phyloP scores from a whole-genome alignment of 2,113 vertebrate species.

The Zootoca vivipara region DNA sequence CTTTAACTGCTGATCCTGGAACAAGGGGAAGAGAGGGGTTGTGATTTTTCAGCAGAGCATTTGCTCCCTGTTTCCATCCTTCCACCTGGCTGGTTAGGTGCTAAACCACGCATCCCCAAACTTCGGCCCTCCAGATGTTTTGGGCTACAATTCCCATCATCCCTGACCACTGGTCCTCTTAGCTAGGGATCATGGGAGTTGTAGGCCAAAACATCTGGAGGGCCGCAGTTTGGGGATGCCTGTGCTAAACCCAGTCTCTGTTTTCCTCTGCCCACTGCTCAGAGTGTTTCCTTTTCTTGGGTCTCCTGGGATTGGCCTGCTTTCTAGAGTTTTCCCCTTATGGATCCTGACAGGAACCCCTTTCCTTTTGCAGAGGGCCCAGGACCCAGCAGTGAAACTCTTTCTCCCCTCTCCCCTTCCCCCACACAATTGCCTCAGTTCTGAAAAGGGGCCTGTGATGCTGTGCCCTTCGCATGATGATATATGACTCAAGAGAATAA shows the following conservation, averaged over 20 bases:
- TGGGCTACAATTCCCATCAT: too few relatives aligned
- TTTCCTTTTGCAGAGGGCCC: neutral
- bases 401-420: neutral
- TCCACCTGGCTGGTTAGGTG: too few relatives aligned
- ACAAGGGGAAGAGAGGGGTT: neutral
- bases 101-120: too few relatives aligned
- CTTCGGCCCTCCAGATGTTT: too few relatives aligned
- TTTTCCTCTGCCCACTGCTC: too few relatives aligned
- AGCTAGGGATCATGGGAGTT: too few relatives aligned
- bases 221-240: too few relatives aligned
- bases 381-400: neutral
- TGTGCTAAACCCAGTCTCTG: neutral
- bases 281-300: neutral
- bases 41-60: neutral
- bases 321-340: neutral
- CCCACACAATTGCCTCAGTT: neutral
- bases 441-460: neutral
- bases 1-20: neutral
- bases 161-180: too few relatives aligned
- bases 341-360: neutral
- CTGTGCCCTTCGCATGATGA: neutral
- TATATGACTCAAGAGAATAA: constrained; percentile 10
- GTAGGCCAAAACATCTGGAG: too few relatives aligned
- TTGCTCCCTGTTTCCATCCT: neutral
- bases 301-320: neutral